Evolutionary conservation across 2,113 vertebrate genomes (phyloP), one percentile per base, ranked within the genome.

Genomic region (Gila orcuttii): DNA sequence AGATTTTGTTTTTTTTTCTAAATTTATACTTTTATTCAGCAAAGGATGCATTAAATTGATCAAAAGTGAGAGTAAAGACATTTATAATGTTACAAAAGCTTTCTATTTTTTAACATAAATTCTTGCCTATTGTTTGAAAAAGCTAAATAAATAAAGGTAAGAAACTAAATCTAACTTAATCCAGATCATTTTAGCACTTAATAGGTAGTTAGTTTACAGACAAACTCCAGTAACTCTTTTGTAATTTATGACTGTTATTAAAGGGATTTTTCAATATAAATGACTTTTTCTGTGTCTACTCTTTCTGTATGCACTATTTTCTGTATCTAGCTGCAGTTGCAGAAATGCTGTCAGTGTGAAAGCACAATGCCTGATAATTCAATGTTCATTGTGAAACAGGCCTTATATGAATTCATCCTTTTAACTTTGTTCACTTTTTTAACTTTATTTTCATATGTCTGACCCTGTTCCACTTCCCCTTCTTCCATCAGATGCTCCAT

Each of bases 401-500:
- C 71, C 23, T 25, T 74, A 45, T 39, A 73, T 13, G 21, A 45
- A 74, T 60, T 36, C 0, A 60, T 9, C 17, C 4, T 64, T 76
- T 76, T 76, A 5, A 15, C n/a, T n/a, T n/a, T n/a, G n/a, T n/a
- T n/a, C n/a, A n/a, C n/a, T n/a, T n/a, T n/a, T n/a, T n/a, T n/a
- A n/a, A n/a, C n/a, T n/a, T n/a, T n/a, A n/a, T n/a, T n/a, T n/a
- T 31, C 33, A 36, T 89, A 66, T 62, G 89, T 88, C 39, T 59
- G 31, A 80, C 21, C 31, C 15, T 82, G 57, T 78, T 33, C n/a
- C 47, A 3, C 42, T 80, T 79, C 42, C 28, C 42, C 8, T 59
- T 62, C 28, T 10, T 84, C 71, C 89, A 87, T 36, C 91, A 99
- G 98, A 93, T 52, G 95, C 94, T 79, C 96, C 96, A 0, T 99